Evolutionary conservation across 2,888 invertebrate genomes (phyloP).

Genomic region (Synergus umbraculus): DNA sequence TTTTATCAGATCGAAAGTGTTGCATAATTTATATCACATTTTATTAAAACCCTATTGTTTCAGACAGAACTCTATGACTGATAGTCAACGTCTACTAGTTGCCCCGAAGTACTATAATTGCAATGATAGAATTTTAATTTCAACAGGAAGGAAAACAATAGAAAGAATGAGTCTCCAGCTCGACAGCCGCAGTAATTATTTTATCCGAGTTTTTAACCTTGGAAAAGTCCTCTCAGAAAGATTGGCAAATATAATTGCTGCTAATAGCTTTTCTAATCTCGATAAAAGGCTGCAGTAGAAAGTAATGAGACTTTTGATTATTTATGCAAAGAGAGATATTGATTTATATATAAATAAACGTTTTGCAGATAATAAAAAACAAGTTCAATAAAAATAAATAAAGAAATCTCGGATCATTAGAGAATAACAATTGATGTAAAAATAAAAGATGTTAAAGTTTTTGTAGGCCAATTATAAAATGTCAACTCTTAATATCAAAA

Average conservation of each 20-base stretch:
- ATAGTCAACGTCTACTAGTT: too few species aligned
- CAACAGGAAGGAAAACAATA: background rate
- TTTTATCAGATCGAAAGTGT: background rate
- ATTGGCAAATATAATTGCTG: constrained; percentile 25
- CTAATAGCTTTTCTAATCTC: background rate
- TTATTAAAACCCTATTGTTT: background rate
- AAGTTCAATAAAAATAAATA: too few species aligned
- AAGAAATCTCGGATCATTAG: too few species aligned
- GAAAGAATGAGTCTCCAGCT: background rate
- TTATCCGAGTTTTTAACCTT: background rate
- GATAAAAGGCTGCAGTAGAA: background rate
- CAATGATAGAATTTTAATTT: background rate
- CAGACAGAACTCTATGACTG: too few species aligned
- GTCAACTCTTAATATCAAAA: background rate
- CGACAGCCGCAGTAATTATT: background rate
- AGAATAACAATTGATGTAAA: too few species aligned
- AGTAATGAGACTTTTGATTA: constrained; percentile 11
- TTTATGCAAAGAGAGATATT: constrained; percentile 16
- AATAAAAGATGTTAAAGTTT: background rate
- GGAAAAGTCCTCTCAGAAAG: background rate
- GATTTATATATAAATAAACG: too few species aligned
- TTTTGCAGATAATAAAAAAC: too few species aligned
- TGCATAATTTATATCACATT: background rate
- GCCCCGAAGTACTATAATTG: background rate
- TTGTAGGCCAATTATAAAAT: background rate